Evolutionary conservation across 2,888 invertebrate genomes (phyloP), one percentile per base, ranked within the genome.

Genomic region (Scrobipalpa costella): DNA sequence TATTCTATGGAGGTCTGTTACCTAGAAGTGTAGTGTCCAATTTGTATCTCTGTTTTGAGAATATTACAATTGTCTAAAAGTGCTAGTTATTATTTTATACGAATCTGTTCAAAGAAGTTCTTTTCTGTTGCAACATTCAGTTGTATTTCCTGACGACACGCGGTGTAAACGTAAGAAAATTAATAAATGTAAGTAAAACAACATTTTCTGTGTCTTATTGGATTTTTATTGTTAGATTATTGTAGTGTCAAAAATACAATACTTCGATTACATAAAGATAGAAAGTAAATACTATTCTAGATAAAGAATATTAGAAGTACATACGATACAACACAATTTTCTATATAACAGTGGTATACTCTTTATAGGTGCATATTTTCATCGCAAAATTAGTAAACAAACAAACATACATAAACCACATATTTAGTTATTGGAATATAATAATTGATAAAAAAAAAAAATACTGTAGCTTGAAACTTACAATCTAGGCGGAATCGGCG

Each of bases 171-270:
- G 11, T 17, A 52, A 27, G n/a, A 33, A 15, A 34, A 21, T n/a
- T 36, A 63, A 21, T 63, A 58, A 50, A 58, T 47, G n/a, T 33
- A 57, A 55, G 36, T 33, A 40, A 57, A 17, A 38, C 27, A 19
- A 58, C 58, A 44, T 40, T 58, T 27, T 21, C 40, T 44, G 58
- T 21, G 21, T 58, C 17, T 58, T 58, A 58, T 38, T 38, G 40
- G 17, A 15, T 27, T n/a, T 55, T 55, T 55, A 27, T n/a, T 33
- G n/a, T n/a, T n/a, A n/a, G n/a, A n/a, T n/a, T n/a, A n/a, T n/a
- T n/a, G n/a, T n/a, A n/a, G n/a, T 33, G 9, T 21, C 1, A 27
- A 27, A 52, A 49, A 19, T 49, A 49, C 19, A 38, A 38, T 38
- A 40, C n/a, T 13, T 40, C 13, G 49, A 49, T 8, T 47, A 47